Conservation (phyloP, 1,140 invertebrate genomes). For the Drosophila gunungcola region DNA sequence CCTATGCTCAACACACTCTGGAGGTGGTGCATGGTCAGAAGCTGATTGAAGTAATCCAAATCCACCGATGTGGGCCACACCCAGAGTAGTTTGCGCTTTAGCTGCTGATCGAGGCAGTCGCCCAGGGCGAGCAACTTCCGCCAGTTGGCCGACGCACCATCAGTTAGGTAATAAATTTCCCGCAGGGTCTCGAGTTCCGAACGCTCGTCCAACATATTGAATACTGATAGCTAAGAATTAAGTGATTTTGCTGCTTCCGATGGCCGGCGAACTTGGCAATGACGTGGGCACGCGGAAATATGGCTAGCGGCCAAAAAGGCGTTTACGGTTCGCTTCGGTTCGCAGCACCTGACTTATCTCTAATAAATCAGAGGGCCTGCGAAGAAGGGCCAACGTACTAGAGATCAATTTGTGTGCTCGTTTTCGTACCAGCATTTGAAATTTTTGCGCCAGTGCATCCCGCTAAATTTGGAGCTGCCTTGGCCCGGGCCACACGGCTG, state of each 20-base stretch:
- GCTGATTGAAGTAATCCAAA: conserved; percentile 74
- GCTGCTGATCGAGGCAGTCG: conserved; percentile 42
- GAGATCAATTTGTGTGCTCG: conserved; percentile 55
- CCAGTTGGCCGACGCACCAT: conserved; percentile 45
- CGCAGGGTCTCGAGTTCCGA: conserved; percentile 47
- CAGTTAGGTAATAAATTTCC: conserved; percentile 63
- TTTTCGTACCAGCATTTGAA: conserved; percentile 64
- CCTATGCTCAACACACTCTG: conserved; percentile 64
- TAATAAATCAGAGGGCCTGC: conserved; percentile 45
- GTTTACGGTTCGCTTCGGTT: conserved; percentile 27
- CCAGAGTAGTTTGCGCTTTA: conserved; percentile 86
- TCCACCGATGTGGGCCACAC: conserved; percentile 86
- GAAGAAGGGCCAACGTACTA: conserved; percentile 17
- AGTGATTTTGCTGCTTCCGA: conserved; percentile 18
- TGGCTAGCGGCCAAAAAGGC: conserved; percentile 62
- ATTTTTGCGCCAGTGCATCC: conserved; percentile 72
- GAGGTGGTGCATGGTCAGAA: conserved; percentile 38
- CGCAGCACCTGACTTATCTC: conserved; percentile 33
- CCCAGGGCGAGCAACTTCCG: conserved; percentile 60
- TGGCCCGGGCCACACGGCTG: conserved; percentile 23
- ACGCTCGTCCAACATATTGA: conserved; percentile 60
- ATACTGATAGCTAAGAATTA: conserved; percentile 43
- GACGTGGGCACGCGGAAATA: conserved; percentile 50
- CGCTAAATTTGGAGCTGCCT: conserved; percentile 61
- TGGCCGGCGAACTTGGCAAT: conserved; percentile 46